Conservation (phyloP, 2,113 vertebrate genomes). For the Antechinus stuartii region DNA sequence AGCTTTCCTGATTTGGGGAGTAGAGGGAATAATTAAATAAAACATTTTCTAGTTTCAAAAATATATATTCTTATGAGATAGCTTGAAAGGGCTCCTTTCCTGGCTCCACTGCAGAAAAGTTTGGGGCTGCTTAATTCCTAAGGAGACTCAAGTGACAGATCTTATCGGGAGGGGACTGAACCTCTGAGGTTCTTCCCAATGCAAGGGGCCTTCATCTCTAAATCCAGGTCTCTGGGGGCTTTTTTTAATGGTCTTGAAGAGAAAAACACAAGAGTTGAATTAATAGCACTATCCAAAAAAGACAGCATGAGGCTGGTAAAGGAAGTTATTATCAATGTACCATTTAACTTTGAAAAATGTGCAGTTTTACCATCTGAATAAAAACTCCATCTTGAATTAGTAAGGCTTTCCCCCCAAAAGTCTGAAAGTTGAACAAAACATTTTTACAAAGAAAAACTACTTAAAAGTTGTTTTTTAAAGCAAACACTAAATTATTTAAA, state of each 20-base stretch:
- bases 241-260: not conserved
- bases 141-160: not conserved
- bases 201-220: not conserved
- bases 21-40: not conserved
- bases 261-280: slow-evolving; percentile 3
- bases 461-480: not conserved
- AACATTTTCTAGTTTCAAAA: not conserved
- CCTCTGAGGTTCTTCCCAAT: not conserved
- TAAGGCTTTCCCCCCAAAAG: not conserved
- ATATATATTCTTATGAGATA: not conserved
- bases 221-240: not conserved
- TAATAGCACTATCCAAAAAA: not conserved
- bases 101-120: not conserved
- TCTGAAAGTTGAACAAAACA: not conserved
- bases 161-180: not conserved
- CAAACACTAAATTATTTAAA: not conserved
- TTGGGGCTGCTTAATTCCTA: not conserved
- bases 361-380: not conserved
- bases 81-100: not conserved
- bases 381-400: not conserved
- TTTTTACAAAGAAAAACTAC: not conserved
- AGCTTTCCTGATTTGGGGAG: not conserved
- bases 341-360: slow-evolving; percentile 16
- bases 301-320: not conserved
- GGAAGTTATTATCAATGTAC: not conserved